Evolutionary conservation across 2,797 vertebrate genomes (phyloP).

Genomic region (Danio jaintianensis): DNA sequence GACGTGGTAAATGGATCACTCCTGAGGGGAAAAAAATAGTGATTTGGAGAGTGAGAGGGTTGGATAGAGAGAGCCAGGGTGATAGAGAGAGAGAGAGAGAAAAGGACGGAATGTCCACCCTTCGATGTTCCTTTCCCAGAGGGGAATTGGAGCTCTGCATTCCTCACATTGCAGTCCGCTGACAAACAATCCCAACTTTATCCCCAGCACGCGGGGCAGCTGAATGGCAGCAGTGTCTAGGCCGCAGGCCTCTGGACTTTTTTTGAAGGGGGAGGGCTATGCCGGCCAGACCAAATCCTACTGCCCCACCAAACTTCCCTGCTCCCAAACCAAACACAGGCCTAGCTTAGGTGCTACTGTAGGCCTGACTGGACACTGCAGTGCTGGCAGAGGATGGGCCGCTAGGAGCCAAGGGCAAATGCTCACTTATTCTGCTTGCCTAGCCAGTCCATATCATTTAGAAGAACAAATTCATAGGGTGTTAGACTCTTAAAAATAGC

Average conservation of each 20-base stretch:
- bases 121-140: constrained; percentile 61
- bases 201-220: constrained; percentile 72
- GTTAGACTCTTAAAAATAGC: constrained; percentile 17
- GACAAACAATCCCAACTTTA: constrained; percentile 87
- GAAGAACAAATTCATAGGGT: constrained; percentile 8
- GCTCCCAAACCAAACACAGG: constrained; percentile 64
- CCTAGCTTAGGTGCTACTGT: constrained; percentile 55
- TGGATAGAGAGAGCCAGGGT: constrained; percentile 3
- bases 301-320: constrained; percentile 64
- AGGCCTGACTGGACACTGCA: constrained; percentile 49
- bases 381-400: constrained; percentile 58
- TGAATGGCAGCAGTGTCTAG: constrained; percentile 82
- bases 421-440: constrained; percentile 38
- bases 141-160: constrained; percentile 74
- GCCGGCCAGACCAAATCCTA: constrained; percentile 55
- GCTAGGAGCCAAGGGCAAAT: constrained; percentile 62
- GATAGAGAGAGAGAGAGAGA: constrained; percentile 42
- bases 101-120: constrained; percentile 58
- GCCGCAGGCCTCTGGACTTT: constrained; percentile 68
- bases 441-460: neutral
- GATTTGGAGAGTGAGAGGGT: constrained; percentile 21
- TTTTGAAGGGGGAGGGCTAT: constrained; percentile 63
- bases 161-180: constrained; percentile 81
- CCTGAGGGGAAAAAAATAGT: constrained; percentile 52
- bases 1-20: constrained; percentile 46